These are phyloP conservation scores for Drosophila truncata DNA, from an alignment of 1,140 invertebrate genomes.

Conservation along the genomic window DNA sequence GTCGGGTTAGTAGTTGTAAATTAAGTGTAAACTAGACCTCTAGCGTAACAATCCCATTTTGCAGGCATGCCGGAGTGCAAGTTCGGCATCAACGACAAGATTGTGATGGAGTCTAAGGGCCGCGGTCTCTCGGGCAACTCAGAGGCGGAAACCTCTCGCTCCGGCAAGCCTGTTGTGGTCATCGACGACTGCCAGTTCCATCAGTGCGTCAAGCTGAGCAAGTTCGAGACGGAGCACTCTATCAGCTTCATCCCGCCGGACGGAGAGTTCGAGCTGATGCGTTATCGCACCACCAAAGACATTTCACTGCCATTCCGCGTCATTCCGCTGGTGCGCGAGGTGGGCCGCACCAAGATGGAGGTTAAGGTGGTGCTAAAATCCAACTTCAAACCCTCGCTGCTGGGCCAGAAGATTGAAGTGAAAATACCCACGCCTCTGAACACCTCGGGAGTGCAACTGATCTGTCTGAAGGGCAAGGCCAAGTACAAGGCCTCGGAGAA, in stretches of 20 bases:
- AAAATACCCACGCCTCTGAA: slow-evolving; percentile 99
- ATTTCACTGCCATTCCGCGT: slow-evolving; percentile 99
- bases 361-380: slow-evolving; percentile 99
- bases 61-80: slow-evolving; percentile 99
- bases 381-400: slow-evolving; percentile 99
- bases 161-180: slow-evolving; percentile 97
- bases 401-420: slow-evolving; percentile 99
- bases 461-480: slow-evolving; percentile 99
- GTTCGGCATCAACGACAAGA: slow-evolving; percentile 99
- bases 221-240: slow-evolving; percentile 99
- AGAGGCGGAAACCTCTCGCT: slow-evolving; percentile 94
- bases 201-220: slow-evolving; percentile 99
- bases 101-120: slow-evolving; percentile 99
- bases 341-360: slow-evolving; percentile 99
- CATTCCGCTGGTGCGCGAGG: slow-evolving; percentile 98
- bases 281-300: slow-evolving; percentile 99
- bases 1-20: slow-evolving; percentile 87
- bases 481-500: slow-evolving; percentile 99
- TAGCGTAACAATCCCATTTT: background rate
- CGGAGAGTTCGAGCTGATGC: slow-evolving; percentile 99
- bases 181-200: slow-evolving; percentile 99
- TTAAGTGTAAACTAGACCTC: background rate
- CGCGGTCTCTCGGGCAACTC: slow-evolving; percentile 89
- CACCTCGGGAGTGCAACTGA: slow-evolving; percentile 99
- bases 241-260: slow-evolving; percentile 99